phyloP scores from a whole-genome alignment of 2,113 vertebrate genomes.

The Pachycephala philippinensis region DNA sequence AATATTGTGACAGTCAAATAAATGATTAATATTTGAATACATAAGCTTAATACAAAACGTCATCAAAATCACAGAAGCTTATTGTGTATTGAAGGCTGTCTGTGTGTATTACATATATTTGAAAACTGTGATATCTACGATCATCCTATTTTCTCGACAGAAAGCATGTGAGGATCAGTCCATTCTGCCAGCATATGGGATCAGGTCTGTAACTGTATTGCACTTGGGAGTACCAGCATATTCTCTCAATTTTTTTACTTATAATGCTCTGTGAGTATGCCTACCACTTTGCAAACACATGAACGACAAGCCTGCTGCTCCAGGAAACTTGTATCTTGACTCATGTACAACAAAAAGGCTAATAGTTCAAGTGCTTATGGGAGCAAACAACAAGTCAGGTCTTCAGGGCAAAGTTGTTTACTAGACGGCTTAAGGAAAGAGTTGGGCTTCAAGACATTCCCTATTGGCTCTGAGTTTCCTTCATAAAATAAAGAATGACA shows the following conservation, averaged over 20 bases:
- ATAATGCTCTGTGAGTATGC: neutral
- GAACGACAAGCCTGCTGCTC: neutral
- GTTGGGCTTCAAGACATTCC: neutral
- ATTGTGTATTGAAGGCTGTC: neutral
- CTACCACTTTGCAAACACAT: neutral
- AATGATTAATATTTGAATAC: neutral
- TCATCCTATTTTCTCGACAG: neutral
- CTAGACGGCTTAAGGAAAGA: neutral
- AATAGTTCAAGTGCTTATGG: constrained; percentile 8
- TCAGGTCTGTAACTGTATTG: neutral
- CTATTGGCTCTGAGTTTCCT: neutral
- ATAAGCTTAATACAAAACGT: neutral
- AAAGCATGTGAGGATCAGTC: neutral
- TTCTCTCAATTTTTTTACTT: neutral
- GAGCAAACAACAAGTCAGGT: neutral
- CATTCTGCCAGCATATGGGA: neutral
- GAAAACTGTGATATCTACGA: neutral
- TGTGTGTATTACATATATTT: neutral
- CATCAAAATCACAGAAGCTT: neutral
- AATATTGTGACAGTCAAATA: neutral
- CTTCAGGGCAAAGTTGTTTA: neutral
- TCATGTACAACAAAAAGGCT: neutral
- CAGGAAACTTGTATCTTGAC: neutral
- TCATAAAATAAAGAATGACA: neutral
- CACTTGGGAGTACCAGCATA: neutral